Conservation (phyloP, 2,113 vertebrate genomes). For the Syngnathus floridae region DNA sequence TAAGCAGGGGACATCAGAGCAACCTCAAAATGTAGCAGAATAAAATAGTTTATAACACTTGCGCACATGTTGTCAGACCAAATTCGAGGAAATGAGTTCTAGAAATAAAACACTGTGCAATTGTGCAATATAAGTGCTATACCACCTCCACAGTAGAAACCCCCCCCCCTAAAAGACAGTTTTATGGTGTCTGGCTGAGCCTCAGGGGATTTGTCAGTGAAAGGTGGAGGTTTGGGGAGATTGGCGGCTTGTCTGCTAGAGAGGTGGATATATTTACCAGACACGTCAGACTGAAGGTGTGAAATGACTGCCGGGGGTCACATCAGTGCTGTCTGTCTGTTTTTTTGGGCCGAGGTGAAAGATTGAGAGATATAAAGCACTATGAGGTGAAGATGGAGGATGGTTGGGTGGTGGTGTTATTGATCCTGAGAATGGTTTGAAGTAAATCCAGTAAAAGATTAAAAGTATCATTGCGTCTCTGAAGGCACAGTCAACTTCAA, state of each 20-base stretch:
- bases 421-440: constrained; percentile 39
- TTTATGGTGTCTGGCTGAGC: constrained; percentile 35
- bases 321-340: constrained; percentile 32
- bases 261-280: constrained; percentile 47
- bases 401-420: constrained; percentile 23
- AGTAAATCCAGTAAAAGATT: constrained; percentile 42
- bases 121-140: too few species aligned
- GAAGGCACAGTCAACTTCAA: constrained; percentile 17
- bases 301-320: constrained; percentile 48
- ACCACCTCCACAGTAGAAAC: constrained; percentile 26
- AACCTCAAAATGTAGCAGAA: constrained; percentile 27
- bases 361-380: constrained; percentile 34
- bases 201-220: constrained; percentile 30
- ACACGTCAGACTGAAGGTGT: constrained; percentile 42
- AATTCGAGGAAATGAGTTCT: constrained; percentile 19
- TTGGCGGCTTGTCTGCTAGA: constrained; percentile 17
- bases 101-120: background rate
- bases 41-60: constrained; percentile 30
- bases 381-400: constrained; percentile 27
- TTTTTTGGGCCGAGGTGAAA: constrained; percentile 34
- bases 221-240: constrained; percentile 4
- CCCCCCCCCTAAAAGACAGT: constrained; percentile 29
- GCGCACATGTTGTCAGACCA: constrained; percentile 25
- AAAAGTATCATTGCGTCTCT: constrained; percentile 25
- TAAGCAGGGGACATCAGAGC: background rate